phyloP scores from a whole-genome alignment of 1,140 invertebrate genomes.

The Mamestra configurata region DNA sequence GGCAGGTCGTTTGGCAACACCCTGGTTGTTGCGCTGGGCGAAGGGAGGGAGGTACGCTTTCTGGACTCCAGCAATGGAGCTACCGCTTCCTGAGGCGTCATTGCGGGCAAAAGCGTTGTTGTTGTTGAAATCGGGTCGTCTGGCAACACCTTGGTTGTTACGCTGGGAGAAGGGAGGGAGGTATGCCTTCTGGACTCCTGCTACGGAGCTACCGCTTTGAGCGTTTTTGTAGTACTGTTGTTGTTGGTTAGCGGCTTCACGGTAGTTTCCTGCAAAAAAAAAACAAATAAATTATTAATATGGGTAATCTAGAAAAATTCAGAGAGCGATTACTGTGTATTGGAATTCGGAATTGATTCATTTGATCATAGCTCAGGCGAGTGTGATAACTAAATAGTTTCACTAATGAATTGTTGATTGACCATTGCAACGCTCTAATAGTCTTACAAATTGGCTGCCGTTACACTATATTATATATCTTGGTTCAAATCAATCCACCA shows the following conservation, averaged over 20 bases:
- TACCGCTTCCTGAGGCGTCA: background rate
- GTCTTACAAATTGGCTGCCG: background rate
- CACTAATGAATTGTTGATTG: too few relatives aligned
- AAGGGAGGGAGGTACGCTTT: conserved; percentile 60
- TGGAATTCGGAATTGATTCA: background rate
- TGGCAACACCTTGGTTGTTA: conserved; percentile 11
- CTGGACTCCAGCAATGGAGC: conserved; percentile 21
- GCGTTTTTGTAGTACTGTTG: conserved; percentile 48
- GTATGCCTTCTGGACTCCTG: conserved; percentile 54
- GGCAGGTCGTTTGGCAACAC: background rate
- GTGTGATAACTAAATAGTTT: too few relatives aligned
- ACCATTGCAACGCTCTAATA: too few relatives aligned
- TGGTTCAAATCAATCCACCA: too few relatives aligned
- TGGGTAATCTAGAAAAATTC: background rate
- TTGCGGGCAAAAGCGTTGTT: conserved; percentile 7
- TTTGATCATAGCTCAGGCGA: too few relatives aligned
- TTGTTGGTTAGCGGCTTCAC: conserved; percentile 62
- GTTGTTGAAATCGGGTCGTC: background rate
- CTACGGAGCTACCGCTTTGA: background rate
- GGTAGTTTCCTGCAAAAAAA: conserved; percentile 73
- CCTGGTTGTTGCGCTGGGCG: conserved; percentile 40
- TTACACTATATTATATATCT: too few relatives aligned
- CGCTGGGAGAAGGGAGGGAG: conserved; percentile 55
- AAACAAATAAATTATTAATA: background rate
- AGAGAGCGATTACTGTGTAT: background rate